Evolutionary conservation across 2,797 vertebrate genomes (phyloP).

Genomic region (Bovichtus variegatus): DNA sequence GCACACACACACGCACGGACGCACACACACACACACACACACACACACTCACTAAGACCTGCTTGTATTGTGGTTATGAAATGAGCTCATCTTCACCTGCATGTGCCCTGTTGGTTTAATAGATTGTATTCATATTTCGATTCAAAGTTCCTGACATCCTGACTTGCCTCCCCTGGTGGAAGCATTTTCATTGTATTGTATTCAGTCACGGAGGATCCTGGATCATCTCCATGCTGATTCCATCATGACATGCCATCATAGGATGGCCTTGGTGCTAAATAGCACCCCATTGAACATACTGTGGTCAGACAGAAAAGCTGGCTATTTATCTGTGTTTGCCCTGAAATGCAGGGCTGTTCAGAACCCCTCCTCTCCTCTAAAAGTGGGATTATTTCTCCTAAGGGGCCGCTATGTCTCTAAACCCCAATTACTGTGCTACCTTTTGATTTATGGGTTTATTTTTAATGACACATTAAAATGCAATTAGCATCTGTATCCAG

Average conservation of each 20-base stretch:
- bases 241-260: slow-evolving; percentile 32
- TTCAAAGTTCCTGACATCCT: slow-evolving; percentile 35
- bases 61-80: slow-evolving; percentile 29
- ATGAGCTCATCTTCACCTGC: slow-evolving; percentile 50
- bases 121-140: slow-evolving; percentile 56
- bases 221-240: slow-evolving; percentile 48
- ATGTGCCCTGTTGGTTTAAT: slow-evolving; percentile 49
- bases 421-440: slow-evolving; percentile 80
- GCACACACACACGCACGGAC: no score
- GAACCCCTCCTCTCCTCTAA: slow-evolving; percentile 52
- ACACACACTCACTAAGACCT: slow-evolving; percentile 6
- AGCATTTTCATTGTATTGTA: slow-evolving; percentile 45
- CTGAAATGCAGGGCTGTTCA: slow-evolving; percentile 58
- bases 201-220: slow-evolving; percentile 37
- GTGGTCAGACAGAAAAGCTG: slow-evolving; percentile 50
- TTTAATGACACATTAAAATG: slow-evolving; percentile 88
- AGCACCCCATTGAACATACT: slow-evolving; percentile 35
- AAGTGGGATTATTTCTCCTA: slow-evolving; percentile 80
- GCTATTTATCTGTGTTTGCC: slow-evolving; percentile 67
- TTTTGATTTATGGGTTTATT: slow-evolving; percentile 87
- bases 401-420: slow-evolving; percentile 79
- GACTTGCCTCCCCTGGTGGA: slow-evolving; percentile 33
- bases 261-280: slow-evolving; percentile 29
- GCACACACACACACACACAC: background rate
- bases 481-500: slow-evolving; percentile 86